Conservation (phyloP, 53 echinoderm and acorn worm genomes). For the Antedon mediterranea region DNA sequence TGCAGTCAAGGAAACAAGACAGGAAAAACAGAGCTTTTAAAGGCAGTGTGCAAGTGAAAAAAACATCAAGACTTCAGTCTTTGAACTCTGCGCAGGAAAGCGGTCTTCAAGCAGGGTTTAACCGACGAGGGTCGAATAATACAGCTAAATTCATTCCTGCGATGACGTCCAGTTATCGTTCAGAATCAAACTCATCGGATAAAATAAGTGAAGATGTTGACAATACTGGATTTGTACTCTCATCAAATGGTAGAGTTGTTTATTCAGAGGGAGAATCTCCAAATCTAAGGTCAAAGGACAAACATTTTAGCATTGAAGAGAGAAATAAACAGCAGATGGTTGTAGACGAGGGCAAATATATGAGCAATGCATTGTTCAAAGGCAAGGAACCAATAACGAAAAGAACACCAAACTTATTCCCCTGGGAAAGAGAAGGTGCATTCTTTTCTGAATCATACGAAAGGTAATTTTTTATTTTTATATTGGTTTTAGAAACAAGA, state of each 20-base stretch:
- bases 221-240: not conserved
- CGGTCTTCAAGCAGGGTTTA: not conserved
- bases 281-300: not conserved
- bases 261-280: not conserved
- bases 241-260: not conserved
- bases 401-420: not conserved
- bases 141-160: not conserved
- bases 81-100: not conserved
- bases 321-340: not conserved
- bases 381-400: not conserved
- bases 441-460: not conserved
- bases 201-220: not conserved
- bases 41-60: not conserved
- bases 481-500: too few relatives aligned
- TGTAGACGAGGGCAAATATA: not conserved
- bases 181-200: not conserved
- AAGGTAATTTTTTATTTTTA: not conserved
- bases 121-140: not conserved
- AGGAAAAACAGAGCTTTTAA: not conserved
- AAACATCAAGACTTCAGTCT: not conserved
- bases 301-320: not conserved
- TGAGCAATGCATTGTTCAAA: not conserved
- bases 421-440: not conserved
- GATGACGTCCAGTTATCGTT: not conserved
- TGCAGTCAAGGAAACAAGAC: not conserved